These are phyloP conservation scores for Chelonus insularis DNA, from an alignment of 1,140 invertebrate species.

Conservation along the genomic window DNA sequence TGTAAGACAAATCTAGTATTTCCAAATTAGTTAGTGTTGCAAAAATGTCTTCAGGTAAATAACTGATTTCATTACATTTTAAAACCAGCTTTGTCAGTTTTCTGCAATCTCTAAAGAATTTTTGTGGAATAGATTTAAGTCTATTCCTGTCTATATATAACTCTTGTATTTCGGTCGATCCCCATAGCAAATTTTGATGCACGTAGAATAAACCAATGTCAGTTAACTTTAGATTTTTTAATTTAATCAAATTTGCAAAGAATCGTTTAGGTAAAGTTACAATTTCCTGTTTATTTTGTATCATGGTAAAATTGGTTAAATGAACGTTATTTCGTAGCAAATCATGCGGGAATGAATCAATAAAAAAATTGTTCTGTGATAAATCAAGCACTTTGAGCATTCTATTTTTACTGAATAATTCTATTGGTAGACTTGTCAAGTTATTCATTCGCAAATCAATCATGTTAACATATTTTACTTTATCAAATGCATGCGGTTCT, in stretches of 20 bases:
- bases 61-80: no score
- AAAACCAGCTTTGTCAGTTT: no score
- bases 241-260: slow-evolving; percentile 62
- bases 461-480: slow-evolving; percentile 61
- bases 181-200: slow-evolving; percentile 64
- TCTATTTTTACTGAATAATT: no score
- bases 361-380: slow-evolving; percentile 63
- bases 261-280: slow-evolving; percentile 60
- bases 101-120: no score
- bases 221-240: slow-evolving; percentile 61
- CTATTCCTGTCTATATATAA: no score
- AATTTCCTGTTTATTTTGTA: slow-evolving; percentile 59
- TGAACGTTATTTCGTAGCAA: slow-evolving; percentile 65
- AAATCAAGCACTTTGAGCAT: slow-evolving; percentile 65
- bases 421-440: slow-evolving; percentile 61
- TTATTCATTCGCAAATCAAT: slow-evolving; percentile 67
- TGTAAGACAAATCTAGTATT: no score
- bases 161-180: no score
- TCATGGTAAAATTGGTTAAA: slow-evolving; percentile 55
- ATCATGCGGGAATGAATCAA: slow-evolving; percentile 59
- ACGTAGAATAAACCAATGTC: slow-evolving; percentile 59
- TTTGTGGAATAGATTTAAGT: no score
- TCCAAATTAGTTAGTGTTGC: no score
- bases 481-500: slow-evolving; percentile 64
- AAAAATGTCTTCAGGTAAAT: no score